Evolutionary conservation across 2,797 vertebrate species (phyloP).

Genomic region (Antennarius maculatus): DNA sequence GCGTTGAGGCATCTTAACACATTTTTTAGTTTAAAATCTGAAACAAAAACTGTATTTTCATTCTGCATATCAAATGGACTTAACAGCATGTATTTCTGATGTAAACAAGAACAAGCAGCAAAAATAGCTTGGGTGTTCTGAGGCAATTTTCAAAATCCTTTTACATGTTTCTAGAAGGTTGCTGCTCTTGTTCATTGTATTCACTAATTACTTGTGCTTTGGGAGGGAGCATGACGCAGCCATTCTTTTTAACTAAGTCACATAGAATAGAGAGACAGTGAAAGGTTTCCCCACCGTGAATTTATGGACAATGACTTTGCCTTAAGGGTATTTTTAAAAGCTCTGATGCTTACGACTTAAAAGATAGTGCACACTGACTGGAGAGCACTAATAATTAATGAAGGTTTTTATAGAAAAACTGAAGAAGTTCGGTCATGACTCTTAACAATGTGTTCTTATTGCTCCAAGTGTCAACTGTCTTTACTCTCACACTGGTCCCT

Average conservation of each 20-base stretch:
- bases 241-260: constrained; percentile 4
- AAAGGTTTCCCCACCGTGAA: constrained; percentile 7
- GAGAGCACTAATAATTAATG: constrained; percentile 74
- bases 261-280: constrained; percentile 3
- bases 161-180: background rate
- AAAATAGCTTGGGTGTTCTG: background rate
- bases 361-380: constrained; percentile 39
- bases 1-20: too few species aligned
- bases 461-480: constrained; percentile 8
- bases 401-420: constrained; percentile 68
- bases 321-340: constrained; percentile 64
- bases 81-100: background rate
- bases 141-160: background rate
- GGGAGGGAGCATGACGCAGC: background rate
- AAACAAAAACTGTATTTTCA: background rate
- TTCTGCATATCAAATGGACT: background rate
- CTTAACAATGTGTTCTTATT: constrained; percentile 32
- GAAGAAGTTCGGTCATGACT: constrained; percentile 28
- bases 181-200: background rate
- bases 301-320: constrained; percentile 21
- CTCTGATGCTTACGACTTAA: constrained; percentile 58
- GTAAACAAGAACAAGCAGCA: background rate
- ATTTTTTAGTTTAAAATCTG: too few species aligned
- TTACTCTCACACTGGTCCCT: background rate
- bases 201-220: background rate